phyloP scores from a whole-genome alignment of 2,797 vertebrate genomes.

The Petrocephalus sullivani region DNA sequence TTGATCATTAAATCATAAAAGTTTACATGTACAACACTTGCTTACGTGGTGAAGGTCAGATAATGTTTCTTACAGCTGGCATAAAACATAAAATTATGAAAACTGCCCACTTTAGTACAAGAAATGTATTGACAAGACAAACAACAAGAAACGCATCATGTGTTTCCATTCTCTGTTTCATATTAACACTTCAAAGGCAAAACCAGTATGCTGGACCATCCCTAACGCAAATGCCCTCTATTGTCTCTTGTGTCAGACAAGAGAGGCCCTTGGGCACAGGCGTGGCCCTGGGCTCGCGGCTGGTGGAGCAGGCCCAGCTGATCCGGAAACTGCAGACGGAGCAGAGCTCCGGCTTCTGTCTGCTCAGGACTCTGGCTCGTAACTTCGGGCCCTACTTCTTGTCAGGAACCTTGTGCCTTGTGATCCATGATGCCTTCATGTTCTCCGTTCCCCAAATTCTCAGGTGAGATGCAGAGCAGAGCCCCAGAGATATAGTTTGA shows the following conservation, averaged over 20 bases:
- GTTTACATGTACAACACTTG: slow-evolving; percentile 29
- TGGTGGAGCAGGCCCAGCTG: slow-evolving; percentile 68
- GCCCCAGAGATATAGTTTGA: neutral
- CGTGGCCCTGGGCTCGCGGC: slow-evolving; percentile 54
- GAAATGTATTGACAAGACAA: slow-evolving; percentile 28
- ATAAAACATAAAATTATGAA: slow-evolving; percentile 26
- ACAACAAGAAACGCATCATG: neutral
- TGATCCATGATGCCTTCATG: slow-evolving; percentile 80
- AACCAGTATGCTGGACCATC: slow-evolving; percentile 23
- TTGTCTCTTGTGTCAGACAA: slow-evolving; percentile 51
- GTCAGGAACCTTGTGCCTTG: slow-evolving; percentile 72
- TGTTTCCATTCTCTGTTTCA: slow-evolving; percentile 37
- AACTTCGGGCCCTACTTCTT: slow-evolving; percentile 78
- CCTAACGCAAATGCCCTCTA: slow-evolving; percentile 40
- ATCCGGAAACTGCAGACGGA: slow-evolving; percentile 71
- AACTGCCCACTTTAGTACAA: slow-evolving; percentile 21
- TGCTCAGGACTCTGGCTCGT: slow-evolving; percentile 71
- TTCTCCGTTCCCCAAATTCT: slow-evolving; percentile 82
- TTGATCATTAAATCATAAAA: slow-evolving; percentile 41
- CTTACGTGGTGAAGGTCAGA: slow-evolving; percentile 24
- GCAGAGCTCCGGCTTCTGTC: slow-evolving; percentile 59
- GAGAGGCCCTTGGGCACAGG: slow-evolving; percentile 59
- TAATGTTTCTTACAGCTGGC: slow-evolving; percentile 42
- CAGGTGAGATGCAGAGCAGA: slow-evolving; percentile 64
- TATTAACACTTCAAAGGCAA: slow-evolving; percentile 38